Base-by-base conservation (phyloP, 30 jellyfish, hydroid and myxozoan genomes). In the Pseudorhiza aurosa region DNA sequence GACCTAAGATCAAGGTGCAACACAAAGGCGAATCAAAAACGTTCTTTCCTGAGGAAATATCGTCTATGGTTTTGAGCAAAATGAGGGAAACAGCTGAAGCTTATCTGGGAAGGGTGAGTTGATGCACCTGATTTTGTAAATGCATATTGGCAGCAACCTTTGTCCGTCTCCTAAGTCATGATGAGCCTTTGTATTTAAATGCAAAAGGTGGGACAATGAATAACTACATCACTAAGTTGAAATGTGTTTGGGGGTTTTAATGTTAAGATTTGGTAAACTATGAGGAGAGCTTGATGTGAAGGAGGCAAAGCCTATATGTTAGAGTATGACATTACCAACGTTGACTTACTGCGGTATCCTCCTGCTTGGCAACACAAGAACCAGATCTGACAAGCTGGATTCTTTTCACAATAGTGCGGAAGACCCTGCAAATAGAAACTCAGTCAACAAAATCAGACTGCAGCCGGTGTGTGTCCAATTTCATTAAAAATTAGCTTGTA, bases 31-130 rank as follows among this genome's bases (percentile, higher is more conserved):
- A 89, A 46, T 60, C 40, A 25, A 83, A 83, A 55, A 44, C 55
- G 26, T 89, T 89, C 69, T 82, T 83, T 43, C 96, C 97, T 42
- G 97, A 89, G 75, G 97, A 89, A 57, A 83, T 89, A 28, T 82
- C 96, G 21, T 89, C 97, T 43, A 89, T 89, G 60, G 60, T 46
- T 14, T 14, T 46, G 60, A 46, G 5, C 12, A 46, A 46, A 46
- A 46, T 46, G 60, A 68, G 44, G 78, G 78, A 64, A 14, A 64
- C 58, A 19, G 78, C 83, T 8, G 97, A 88, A 58, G 85, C 93
- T 8, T 85, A 90, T 50, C 90, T 90, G 36, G 98, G 98, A 50
- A 46, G 60, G 12, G 60, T 46, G 19, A 46, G 60, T 46, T 46
- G 25, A 0, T 47, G 50, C 7, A 39, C 12, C 50, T 5, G 50